phyloP scores from a whole-genome alignment of 1,140 invertebrate species.

The Aphis craccivora region DNA sequence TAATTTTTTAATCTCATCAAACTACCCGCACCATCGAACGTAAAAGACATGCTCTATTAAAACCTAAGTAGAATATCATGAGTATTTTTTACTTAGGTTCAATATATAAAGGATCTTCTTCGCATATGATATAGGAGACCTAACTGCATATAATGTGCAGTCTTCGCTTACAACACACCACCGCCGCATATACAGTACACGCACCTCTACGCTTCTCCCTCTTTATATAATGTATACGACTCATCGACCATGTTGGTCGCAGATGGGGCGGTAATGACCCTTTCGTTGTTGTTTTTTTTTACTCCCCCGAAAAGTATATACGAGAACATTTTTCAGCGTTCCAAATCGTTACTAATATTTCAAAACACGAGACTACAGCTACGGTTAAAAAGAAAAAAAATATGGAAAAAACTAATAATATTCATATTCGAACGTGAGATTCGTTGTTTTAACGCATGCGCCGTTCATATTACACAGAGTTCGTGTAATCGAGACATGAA shows the following conservation, averaged over 20 bases:
- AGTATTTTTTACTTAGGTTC: neutral
- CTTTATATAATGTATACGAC: neutral
- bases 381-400: neutral
- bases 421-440: neutral
- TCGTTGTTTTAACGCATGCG: neutral
- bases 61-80: neutral
- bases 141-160: neutral
- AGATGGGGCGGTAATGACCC: conserved; percentile 40
- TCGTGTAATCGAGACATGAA: neutral
- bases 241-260: conserved; percentile 44
- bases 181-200: neutral
- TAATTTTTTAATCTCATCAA: conserved; percentile 11
- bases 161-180: neutral
- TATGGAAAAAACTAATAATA: neutral
- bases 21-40: neutral
- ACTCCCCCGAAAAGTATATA: neutral
- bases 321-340: conserved; percentile 12
- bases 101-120: neutral
- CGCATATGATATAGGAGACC: neutral
- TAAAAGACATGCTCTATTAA: neutral
- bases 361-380: neutral
- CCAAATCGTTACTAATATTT: conserved; percentile 35
- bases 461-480: neutral
- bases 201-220: neutral
- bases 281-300: conserved; percentile 19